Percentiles rank a stretch among this genome's conserved stretches.
phyloP scores from a whole-genome alignment of 1,140 invertebrate species.

The Neuroterus valhalla region DNA sequence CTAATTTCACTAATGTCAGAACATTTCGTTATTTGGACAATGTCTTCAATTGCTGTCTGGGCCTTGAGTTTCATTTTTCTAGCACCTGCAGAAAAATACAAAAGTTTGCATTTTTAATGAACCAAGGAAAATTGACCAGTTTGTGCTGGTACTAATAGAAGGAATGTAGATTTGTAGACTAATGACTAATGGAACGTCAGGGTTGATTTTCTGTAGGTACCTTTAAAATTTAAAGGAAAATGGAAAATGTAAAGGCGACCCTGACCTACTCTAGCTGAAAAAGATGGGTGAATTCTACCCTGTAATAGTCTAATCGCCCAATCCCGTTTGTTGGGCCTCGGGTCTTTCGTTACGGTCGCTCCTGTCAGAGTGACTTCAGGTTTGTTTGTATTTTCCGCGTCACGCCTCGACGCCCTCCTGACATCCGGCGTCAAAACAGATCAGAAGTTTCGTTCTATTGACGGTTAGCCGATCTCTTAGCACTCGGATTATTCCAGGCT shows the following conservation, averaged over 20 bases:
- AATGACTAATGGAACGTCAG: slow-evolving; percentile 1
- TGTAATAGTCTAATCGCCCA: slow-evolving; percentile 51
- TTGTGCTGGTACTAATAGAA: no score
- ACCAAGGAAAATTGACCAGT: no score
- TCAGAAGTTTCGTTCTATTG: slow-evolving; percentile 33
- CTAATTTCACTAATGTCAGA: no score
- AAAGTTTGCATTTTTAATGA: no score
- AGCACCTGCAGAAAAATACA: no score
- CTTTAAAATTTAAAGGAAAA: slow-evolving; percentile 17
- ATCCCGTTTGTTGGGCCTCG: slow-evolving; percentile 52
- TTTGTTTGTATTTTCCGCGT: slow-evolving; percentile 48
- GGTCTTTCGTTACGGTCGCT: slow-evolving; percentile 53
- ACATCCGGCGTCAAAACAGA: slow-evolving; percentile 53
- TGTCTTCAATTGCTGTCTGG: no score
- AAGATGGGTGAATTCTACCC: slow-evolving; percentile 20
- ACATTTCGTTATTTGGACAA: no score
- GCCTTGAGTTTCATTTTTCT: no score
- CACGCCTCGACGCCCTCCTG: slow-evolving; percentile 44
- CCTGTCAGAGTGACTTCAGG: slow-evolving; percentile 31
- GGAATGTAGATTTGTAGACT: no score
- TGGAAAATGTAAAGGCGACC: slow-evolving; percentile 42
- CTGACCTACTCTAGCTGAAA: not conserved
- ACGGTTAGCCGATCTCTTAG: slow-evolving; percentile 41
- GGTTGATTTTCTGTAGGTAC: not conserved
- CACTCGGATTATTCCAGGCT: slow-evolving; percentile 34